These are phyloP conservation scores for Cyclopterus lumpus DNA, from an alignment of 2,797 vertebrate species.

Conservation along the genomic window DNA sequence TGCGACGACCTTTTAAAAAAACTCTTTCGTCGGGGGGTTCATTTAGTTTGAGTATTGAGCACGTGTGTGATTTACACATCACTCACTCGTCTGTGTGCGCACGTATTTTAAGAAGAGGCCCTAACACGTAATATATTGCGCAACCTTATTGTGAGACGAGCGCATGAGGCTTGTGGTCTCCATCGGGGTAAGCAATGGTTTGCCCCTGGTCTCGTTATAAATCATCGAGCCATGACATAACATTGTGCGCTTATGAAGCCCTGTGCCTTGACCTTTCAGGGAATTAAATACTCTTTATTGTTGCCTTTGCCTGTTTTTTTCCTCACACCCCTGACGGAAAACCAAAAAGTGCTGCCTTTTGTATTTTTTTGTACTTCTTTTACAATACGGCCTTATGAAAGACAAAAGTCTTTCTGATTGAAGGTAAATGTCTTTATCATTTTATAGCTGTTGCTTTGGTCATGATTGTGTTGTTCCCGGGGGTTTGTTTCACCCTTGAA, in stretches of 20 bases:
- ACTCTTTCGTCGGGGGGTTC: not conserved
- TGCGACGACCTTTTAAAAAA: not conserved
- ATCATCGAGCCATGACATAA: not conserved
- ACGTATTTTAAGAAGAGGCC: no score
- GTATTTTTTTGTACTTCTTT: not conserved
- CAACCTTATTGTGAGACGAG: not conserved
- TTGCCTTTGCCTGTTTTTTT: not conserved
- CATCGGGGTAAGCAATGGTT: not conserved
- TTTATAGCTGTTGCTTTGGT: not conserved
- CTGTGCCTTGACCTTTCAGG: not conserved
- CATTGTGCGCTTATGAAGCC: not conserved
- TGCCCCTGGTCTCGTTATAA: not conserved
- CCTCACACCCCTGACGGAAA: not conserved
- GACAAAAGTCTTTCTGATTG: not conserved
- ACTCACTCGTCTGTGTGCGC: no score
- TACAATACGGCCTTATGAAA: not conserved
- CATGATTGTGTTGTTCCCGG: not conserved
- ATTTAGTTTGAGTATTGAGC: not conserved
- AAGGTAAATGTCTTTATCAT: not conserved
- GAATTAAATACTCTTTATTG: not conserved
- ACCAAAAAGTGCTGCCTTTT: not conserved
- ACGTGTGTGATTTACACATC: not conserved
- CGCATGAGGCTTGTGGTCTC: not conserved
- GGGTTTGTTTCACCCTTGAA: not conserved
- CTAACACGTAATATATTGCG: not conserved